Evolutionary conservation across 2,888 invertebrate genomes (phyloP).

Genomic region (Scaptomyza flava): DNA sequence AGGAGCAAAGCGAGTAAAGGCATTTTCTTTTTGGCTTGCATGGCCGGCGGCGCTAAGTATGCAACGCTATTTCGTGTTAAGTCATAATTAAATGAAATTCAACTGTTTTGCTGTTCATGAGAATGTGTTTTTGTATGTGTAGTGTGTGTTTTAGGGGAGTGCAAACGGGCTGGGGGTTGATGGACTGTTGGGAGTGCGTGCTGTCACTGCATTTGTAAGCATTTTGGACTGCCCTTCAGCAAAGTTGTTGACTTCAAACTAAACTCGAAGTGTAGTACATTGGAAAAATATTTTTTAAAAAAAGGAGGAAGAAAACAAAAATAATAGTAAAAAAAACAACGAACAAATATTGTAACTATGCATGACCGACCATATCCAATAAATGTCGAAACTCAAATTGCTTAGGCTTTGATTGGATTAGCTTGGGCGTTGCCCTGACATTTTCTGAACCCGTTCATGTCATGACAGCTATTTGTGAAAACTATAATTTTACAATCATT

Average conservation of each 20-base stretch:
- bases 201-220: constrained; percentile 52
- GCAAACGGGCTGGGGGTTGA: not conserved
- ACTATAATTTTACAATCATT: no score
- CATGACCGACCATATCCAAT: constrained; percentile 35
- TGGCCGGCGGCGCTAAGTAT: constrained; percentile 64
- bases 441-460: constrained; percentile 1
- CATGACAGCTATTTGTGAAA: not conserved
- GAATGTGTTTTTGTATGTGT: constrained; percentile 5
- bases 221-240: constrained; percentile 52
- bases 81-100: constrained; percentile 74
- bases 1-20: constrained; percentile 14
- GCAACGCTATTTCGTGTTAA: constrained; percentile 74
- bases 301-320: constrained; percentile 9
- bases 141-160: not conserved
- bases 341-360: constrained; percentile 40
- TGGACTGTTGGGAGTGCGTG: constrained; percentile 41
- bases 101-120: constrained; percentile 25
- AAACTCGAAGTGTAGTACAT: not conserved
- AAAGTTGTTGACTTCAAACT: constrained; percentile 48
- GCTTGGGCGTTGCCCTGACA: constrained; percentile 34
- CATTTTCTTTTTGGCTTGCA: constrained; percentile 50
- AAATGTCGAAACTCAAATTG: constrained; percentile 44
- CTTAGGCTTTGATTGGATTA: constrained; percentile 55
- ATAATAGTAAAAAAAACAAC: not conserved
- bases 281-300: constrained; percentile 3